Evolutionary conservation across 2,113 vertebrate species (phyloP), one percentile per base, ranked within the genome.

Genomic region (Rostratula benghalensis): DNA sequence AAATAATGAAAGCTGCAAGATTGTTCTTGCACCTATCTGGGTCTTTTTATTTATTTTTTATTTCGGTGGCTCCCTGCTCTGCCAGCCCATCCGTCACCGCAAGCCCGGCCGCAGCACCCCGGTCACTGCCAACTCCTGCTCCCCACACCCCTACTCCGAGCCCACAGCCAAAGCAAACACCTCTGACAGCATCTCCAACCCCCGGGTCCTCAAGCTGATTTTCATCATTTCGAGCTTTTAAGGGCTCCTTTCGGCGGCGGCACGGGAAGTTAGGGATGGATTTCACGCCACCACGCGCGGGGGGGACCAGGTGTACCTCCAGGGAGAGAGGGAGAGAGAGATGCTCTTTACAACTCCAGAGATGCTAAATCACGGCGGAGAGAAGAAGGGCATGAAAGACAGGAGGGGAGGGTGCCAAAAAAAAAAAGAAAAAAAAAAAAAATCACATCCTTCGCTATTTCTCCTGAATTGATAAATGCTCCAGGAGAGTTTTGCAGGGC

Each of bases 241-340:
- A 59, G 2, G 80, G 93, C 92, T 54, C 96, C 95, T 97, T 96
- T 96, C 68, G 96, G 94, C 11, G 31, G 7, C 93, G 65, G 84
- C 23, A 28, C 46, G 90, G 96, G 98, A 88, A 98, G 98, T 98
- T 97, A 98, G 97, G 98, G 95, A 97, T 95, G 70, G 83, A 80
- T 94, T 94, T 92, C 95, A 88, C 92, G 74, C 39, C 84, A 10
- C 71, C 90, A 8, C 27, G 11, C 45, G 11, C 60, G 3, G 20
- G 20, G 20, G 20, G 41, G 75, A 93, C 88, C 94, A 90, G 95
- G 88, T 90, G 96, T 86, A 50, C 83, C 89, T n/a, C 75, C 88
- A 87, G 35, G 51, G 50, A 75, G 67, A 68, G 50, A 60, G 88
- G 65, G 33, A 57, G 53, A 73, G 67, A 65, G 46, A 60, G 87